These are phyloP conservation scores for Stenotaenia linearis DNA, from an alignment of 2,888 invertebrate species.

Conservation along the genomic window DNA sequence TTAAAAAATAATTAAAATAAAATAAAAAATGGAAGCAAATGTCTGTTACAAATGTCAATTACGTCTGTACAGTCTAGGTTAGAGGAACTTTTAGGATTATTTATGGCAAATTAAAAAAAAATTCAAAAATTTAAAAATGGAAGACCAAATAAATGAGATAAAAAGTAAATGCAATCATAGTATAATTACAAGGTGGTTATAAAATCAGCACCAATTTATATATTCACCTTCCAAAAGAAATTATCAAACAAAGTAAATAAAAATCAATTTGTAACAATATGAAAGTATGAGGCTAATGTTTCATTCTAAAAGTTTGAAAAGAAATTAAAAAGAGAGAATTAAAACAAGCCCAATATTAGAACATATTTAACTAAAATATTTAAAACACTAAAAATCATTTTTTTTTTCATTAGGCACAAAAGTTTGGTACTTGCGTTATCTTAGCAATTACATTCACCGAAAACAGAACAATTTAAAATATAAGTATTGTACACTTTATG, in stretches of 20 bases:
- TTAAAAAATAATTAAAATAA: not conserved
- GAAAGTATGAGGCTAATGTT: not conserved
- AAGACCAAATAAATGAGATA: not conserved
- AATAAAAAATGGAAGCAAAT: not conserved
- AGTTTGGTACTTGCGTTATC: conserved; percentile 7
- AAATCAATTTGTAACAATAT: not conserved
- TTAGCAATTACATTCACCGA: not conserved
- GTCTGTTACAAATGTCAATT: not conserved
- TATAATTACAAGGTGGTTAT: not conserved
- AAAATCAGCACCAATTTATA: not conserved
- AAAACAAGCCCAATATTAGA: not conserved
- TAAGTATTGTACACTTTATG: not conserved
- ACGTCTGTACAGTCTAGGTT: not conserved
- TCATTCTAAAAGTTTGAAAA: not conserved
- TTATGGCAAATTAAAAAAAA: not conserved
- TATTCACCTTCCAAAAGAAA: not conserved
- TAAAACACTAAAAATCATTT: not conserved
- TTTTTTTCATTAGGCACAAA: not conserved
- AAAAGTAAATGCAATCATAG: not conserved
- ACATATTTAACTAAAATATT: not conserved
- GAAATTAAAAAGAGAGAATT: not conserved
- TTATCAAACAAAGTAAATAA: not conserved
- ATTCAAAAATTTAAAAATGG: not conserved
- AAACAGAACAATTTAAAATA: not conserved
- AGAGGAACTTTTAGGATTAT: not conserved